Evolutionary conservation across 2,113 vertebrate species (phyloP).

Genomic region (Thamnophis sirtalis): DNA sequence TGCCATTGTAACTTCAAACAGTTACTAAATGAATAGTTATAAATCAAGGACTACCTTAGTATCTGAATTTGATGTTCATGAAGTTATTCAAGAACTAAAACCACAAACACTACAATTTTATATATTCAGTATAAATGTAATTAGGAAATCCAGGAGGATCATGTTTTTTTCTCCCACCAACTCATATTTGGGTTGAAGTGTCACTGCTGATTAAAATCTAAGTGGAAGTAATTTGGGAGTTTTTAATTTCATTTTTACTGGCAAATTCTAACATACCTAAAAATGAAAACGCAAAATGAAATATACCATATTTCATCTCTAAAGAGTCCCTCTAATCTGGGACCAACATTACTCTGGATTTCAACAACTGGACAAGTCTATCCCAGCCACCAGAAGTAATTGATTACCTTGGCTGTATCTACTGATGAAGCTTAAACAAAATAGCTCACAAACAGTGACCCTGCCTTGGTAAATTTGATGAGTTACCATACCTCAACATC

Average conservation of each 20-base stretch:
- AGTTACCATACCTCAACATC: neutral
- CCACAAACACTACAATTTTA: neutral
- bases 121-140: neutral
- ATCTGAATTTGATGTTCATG: constrained; percentile 2
- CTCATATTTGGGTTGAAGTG: neutral
- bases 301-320: neutral
- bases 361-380: neutral
- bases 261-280: neutral
- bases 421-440: neutral
- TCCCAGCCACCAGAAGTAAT: neutral
- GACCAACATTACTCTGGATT: neutral
- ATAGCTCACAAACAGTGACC: neutral
- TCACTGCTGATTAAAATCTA: neutral
- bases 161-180: neutral
- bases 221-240: neutral
- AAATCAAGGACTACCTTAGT: neutral
- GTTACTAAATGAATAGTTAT: neutral
- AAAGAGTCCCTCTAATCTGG: too few relatives aligned
- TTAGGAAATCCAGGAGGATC: neutral
- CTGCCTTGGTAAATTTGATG: neutral
- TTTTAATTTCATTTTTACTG: neutral
- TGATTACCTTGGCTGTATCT: neutral
- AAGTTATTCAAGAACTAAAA: neutral
- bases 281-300: neutral
- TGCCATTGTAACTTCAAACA: neutral